Evolutionary conservation across 2,113 vertebrate species (phyloP), one percentile per base, ranked within the genome.

Genomic region (Ochotona princeps): DNA sequence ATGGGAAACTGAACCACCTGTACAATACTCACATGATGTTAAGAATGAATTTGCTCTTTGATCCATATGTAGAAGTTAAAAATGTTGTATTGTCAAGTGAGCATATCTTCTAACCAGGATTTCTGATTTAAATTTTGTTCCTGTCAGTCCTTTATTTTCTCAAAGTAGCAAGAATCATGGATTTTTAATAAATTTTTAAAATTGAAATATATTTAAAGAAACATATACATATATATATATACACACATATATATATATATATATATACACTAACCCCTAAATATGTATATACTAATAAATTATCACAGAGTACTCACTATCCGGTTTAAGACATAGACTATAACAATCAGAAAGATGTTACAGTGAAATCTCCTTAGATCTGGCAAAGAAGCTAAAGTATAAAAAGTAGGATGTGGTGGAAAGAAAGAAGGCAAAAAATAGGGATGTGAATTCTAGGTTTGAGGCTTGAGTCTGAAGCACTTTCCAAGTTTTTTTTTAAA

Each of bases 121-220:
- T 44, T 54, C 44, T 87, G 79, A 66, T 80, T 88, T 61, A 20
- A 84, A 25, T 84, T 80, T 89, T 92, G 28, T 13, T 82, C 12
- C 18, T 84, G 66, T 25, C 20, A 49, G 35, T 66, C 32, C 21
- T 76, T 87, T 90, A 76, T 90, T 76, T 69, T 83, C 38, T 44
- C n/a, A 89, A 26, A 54, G 26, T 15, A 80, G 51, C 44, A 10
- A 70, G 51, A 78, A 54, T 61, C 69, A 26, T 83, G 26, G 35
- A 44, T 44, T 54, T 61, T 83, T 60, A 83, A 63, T 89, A 70
- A 63, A n/a, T 20, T 51, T 57, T 63, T 25, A 61, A 70, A 93
- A 78, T 51, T 23, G 12, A 76, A 69, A 70, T 63, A 61, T 60
- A 65, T 3, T 44, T 8, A 44, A 6, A 44, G 38, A 44, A 44